Percentiles rank a stretch among this genome's conserved stretches.
Evolutionary conservation across 1,140 invertebrate genomes (phyloP).

Genomic region (Pollicipes pollicipes): DNA sequence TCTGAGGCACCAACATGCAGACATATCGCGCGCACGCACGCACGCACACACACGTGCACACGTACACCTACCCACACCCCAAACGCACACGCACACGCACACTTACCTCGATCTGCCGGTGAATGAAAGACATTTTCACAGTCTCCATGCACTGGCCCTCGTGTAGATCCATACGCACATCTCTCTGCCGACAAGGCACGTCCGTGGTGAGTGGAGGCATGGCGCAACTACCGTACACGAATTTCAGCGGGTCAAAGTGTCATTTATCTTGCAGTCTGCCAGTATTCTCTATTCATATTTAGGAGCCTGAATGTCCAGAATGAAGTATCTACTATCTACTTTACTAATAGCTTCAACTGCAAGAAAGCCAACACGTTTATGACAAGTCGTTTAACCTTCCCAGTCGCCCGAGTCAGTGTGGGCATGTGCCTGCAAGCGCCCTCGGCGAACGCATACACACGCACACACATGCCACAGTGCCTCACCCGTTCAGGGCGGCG

Average conservation of each 20-base stretch:
- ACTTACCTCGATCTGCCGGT: conserved; percentile 73
- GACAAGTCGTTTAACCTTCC: no score
- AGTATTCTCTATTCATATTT: no score
- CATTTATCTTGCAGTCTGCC: no score
- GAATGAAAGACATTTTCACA: conserved; percentile 70
- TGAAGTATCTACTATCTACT: no score
- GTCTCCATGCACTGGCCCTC: conserved; percentile 91
- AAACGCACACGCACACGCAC: conserved; percentile 12
- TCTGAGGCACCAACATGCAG: conserved; percentile 13
- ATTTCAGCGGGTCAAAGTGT: no score
- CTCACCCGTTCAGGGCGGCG: conserved; percentile 74
- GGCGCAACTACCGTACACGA: no score
- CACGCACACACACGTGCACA: not conserved
- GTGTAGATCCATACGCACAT: conserved; percentile 94
- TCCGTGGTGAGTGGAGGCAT: no score
- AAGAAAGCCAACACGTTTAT: no score
- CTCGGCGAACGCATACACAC: conserved; percentile 6
- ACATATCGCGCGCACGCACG: conserved; percentile 4
- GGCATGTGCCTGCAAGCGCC: no score
- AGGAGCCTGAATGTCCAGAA: no score
- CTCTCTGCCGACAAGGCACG: conserved; percentile 45
- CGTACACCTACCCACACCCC: not conserved
- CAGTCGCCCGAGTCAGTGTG: no score
- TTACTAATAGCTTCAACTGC: no score
- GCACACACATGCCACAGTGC: conserved; percentile 6